Evolutionary conservation across 1,140 invertebrate genomes (phyloP).

Genomic region (Drosophila nasuta): DNA sequence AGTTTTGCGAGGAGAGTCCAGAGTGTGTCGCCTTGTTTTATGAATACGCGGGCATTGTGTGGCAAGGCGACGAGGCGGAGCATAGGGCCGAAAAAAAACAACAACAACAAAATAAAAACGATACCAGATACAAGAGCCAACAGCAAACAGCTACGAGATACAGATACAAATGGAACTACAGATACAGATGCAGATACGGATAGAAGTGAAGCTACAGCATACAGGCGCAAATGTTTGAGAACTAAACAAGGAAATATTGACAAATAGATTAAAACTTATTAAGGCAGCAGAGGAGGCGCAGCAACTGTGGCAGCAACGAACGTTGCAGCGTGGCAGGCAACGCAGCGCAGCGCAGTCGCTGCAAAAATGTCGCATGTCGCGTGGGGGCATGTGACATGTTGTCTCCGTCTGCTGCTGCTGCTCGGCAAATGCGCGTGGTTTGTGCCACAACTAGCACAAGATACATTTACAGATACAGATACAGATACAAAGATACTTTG

Average conservation of each 20-base stretch:
- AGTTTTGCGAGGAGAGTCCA: background rate
- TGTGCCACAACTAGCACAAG: constrained; percentile 8
- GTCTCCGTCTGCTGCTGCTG: constrained; percentile 47
- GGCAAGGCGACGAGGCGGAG: constrained; percentile 39
- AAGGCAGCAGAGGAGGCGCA: constrained; percentile 48
- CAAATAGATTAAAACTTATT: constrained; percentile 81
- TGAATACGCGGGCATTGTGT: constrained; percentile 76
- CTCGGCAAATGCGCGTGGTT: constrained; percentile 36
- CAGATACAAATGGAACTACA: constrained; percentile 6
- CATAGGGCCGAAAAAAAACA: constrained; percentile 54
- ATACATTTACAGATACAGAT: constrained; percentile 40
- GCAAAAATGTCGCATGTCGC: constrained; percentile 57
- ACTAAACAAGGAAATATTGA: constrained; percentile 81
- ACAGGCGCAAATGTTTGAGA: constrained; percentile 59
- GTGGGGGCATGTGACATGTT: constrained; percentile 62
- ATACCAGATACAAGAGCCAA: constrained; percentile 3
- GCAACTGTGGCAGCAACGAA: constrained; percentile 6
- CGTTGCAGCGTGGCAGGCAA: constrained; percentile 21
- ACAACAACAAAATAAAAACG: no score
- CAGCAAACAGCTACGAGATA: background rate
- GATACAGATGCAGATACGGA: constrained; percentile 43
- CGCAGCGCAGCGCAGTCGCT: constrained; percentile 22
- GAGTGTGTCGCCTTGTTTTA: constrained; percentile 62
- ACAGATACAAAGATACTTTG: constrained; percentile 30
- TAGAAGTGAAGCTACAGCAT: constrained; percentile 28